Evolutionary conservation across 2,888 invertebrate genomes (phyloP), one percentile per base, ranked within the genome.

Genomic region (Rhabditophanes sp.): DNA sequence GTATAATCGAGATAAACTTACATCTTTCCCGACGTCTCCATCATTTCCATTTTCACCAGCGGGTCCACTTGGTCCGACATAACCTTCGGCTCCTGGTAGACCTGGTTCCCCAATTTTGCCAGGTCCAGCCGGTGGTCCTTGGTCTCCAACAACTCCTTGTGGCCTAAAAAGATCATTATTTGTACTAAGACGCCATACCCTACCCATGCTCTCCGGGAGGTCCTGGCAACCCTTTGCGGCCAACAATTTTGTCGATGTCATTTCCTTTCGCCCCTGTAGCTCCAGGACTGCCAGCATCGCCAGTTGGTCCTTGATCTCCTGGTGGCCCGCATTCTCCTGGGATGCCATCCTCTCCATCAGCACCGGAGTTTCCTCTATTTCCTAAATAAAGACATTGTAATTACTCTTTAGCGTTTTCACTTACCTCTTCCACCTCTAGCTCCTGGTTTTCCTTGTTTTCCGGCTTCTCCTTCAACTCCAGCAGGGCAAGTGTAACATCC

Each of bases 361-460:
- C 45, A 37, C 51, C 51, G 25, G 47, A 41, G 23, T 46, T 45
- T 40, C 51, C 51, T 17, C 51, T 42, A 49, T 50, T 52, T 46
- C 51, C 51, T n/a, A n/a, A n/a, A n/a, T n/a, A n/a, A n/a, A n/a
- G n/a, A n/a, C n/a, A n/a, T n/a, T n/a, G n/a, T n/a, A n/a, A n/a
- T n/a, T n/a, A n/a, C n/a, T n/a, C n/a, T n/a, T n/a, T n/a, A n/a
- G n/a, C n/a, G n/a, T n/a, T n/a, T n/a, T n/a, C n/a, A n/a, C n/a
- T n/a, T n/a, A n/a, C n/a, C n/a, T n/a, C n/a, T n/a, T n/a, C n/a
- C n/a, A n/a, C n/a, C n/a, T n/a, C n/a, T n/a, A n/a, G n/a, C n/a
- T n/a, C n/a, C n/a, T n/a, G n/a, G n/a, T n/a, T n/a, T n/a, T n/a
- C n/a, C n/a, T n/a, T n/a, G n/a, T n/a, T n/a, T n/a, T n/a, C n/a